A percentile compares a stretch with the other conserved stretches of the same genome.
These are phyloP conservation scores for Oxyruncus cristatus DNA, from an alignment of 2,113 vertebrate genomes.

Conservation along the genomic window DNA sequence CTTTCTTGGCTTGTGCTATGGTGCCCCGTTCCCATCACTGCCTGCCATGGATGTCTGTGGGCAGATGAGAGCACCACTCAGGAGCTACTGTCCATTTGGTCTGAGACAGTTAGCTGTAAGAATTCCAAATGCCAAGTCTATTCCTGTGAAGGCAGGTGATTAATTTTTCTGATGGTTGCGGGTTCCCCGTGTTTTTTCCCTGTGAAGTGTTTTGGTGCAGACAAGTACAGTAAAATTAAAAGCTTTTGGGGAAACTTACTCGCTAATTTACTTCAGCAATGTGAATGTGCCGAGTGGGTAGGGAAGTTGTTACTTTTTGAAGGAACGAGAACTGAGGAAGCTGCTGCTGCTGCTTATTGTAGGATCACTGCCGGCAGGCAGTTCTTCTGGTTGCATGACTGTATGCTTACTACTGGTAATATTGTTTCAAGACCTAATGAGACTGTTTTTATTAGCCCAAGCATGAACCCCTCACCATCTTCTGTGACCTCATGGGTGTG, in stretches of 20 bases:
- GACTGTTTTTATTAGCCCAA: conserved; percentile 79
- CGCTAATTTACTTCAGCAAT: neutral
- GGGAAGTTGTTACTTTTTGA: neutral
- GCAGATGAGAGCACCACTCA: neutral
- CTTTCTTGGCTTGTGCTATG: neutral
- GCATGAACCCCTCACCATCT: conserved; percentile 85
- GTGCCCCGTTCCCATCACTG: neutral
- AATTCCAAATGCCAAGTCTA: neutral
- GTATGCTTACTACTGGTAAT: neutral
- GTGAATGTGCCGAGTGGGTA: neutral
- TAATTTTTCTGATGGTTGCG: neutral
- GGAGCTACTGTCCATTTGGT: neutral
- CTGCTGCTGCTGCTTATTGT: neutral
- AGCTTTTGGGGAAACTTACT: neutral
- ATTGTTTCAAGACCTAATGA: neutral
- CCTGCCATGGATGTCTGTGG: neutral
- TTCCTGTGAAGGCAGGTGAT: neutral
- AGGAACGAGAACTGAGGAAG: neutral
- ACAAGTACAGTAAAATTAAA: neutral
- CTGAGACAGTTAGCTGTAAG: neutral
- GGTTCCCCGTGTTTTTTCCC: neutral
- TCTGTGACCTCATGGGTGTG: conserved; percentile 95
- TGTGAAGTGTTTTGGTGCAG: neutral
- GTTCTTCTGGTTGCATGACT: neutral
- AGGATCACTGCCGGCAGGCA: neutral